Percentiles rank a stretch among this genome's conserved stretches.
phyloP scores from a whole-genome alignment of 35 echinoderm and acorn worm species.

The Holothuria glaberrima region DNA sequence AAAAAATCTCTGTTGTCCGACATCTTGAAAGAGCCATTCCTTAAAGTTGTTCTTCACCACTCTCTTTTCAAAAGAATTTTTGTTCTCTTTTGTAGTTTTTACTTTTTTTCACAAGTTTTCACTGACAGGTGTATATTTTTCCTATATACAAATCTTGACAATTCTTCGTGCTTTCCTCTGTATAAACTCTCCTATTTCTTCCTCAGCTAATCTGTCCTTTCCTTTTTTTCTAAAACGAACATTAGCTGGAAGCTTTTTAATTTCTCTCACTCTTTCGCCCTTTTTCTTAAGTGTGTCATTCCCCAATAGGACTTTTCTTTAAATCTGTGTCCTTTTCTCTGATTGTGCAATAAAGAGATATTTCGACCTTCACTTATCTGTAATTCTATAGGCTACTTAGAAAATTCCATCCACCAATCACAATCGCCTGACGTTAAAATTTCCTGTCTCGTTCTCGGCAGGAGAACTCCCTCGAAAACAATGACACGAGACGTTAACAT shows the following conservation, averaged over 20 bases:
- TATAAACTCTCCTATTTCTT: neutral
- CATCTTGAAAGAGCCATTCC: slow-evolving; percentile 50
- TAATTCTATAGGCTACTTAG: slow-evolving; percentile 32
- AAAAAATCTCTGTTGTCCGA: slow-evolving; percentile 28
- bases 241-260: too few species aligned
- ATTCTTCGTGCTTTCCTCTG: neutral
- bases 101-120: neutral
- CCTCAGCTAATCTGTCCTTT: too few species aligned
- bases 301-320: neutral
- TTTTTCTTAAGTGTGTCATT: neutral
- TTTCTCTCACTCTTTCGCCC: too few species aligned
- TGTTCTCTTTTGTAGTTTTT: neutral
- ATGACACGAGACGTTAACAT: too few species aligned
- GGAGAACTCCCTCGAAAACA: too few species aligned
- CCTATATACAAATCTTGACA: neutral
- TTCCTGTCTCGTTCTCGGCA: neutral
- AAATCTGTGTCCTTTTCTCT: neutral
- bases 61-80: neutral
- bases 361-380: slow-evolving; percentile 7
- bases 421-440: neutral
- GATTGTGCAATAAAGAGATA: slow-evolving; percentile 22
- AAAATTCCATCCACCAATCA: slow-evolving; percentile 40
- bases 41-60: neutral
- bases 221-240: too few species aligned
- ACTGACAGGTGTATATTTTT: neutral